Evolutionary conservation across 2,113 vertebrate species (phyloP).

Genomic region (Macaca fascicularis): T2T-MFA8v1.1 NC_088381.1:98408501-98409000

Average conservation of each 20-base stretch:
- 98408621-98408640: neutral
- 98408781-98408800: constrained; percentile 12
- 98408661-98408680: constrained; percentile 35
- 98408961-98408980: too few relatives aligned
- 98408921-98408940: too few relatives aligned
- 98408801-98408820: neutral
- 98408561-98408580: neutral
- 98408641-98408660: neutral
- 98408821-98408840: too few relatives aligned
- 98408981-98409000: too few relatives aligned
- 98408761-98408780: constrained; percentile 20
- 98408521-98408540: neutral
- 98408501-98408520: neutral
- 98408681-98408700: neutral
- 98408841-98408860: too few relatives aligned
- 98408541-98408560: neutral
- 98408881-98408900: too few relatives aligned
- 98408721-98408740: neutral
- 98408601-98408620: neutral
- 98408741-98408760: neutral
- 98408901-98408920: too few relatives aligned
- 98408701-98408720: constrained; percentile 14
- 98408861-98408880: too few relatives aligned
- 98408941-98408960: too few relatives aligned
- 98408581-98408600: constrained; percentile 5